A percentile compares a stretch with the other conserved stretches of the same genome.
Conservation (phyloP, 2,888 invertebrate genomes). For the Diabrotica balteata region DNA sequence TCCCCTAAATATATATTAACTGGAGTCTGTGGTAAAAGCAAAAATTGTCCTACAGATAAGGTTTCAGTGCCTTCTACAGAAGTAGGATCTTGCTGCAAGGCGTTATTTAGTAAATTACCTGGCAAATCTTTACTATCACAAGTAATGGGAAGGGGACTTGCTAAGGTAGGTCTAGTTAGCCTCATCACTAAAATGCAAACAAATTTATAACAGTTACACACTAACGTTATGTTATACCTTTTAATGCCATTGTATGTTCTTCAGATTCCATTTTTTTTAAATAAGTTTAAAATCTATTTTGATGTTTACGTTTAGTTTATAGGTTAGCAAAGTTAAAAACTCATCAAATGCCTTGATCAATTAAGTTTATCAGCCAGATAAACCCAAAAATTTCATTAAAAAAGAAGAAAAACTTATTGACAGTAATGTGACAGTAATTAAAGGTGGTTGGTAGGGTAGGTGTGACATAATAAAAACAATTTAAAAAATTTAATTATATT, state of each 20-base stretch:
- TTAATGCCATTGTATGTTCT: slow-evolving; percentile 54
- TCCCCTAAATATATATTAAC: slow-evolving; percentile 98
- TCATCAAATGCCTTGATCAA: too few species aligned
- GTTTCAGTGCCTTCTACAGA: slow-evolving; percentile 82
- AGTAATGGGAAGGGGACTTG: slow-evolving; percentile 80
- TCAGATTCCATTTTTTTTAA: slow-evolving; percentile 50
- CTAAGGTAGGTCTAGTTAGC: slow-evolving; percentile 88
- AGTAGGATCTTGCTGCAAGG: slow-evolving; percentile 84
- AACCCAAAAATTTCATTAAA: not conserved
- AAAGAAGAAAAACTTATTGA: not conserved
- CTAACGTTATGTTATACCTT: slow-evolving; percentile 46
- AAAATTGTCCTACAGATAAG: slow-evolving; percentile 85
- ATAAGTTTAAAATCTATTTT: slow-evolving; percentile 3
- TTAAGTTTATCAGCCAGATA: not conserved
- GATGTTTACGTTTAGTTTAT: not conserved
- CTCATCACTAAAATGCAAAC: slow-evolving; percentile 80
- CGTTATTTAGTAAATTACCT: slow-evolving; percentile 79
- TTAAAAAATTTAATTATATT: too few species aligned
- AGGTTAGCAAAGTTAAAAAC: not conserved
- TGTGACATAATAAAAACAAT: slow-evolving; percentile 7
- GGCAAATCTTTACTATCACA: slow-evolving; percentile 87
- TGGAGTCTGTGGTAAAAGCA: slow-evolving; percentile 94
- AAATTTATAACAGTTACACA: not conserved
- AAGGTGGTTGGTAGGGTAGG: too few species aligned
- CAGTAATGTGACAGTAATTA: not conserved